These are phyloP conservation scores for Athalia rosae DNA, from an alignment of 2,888 invertebrate species.

Conservation along the genomic window DNA sequence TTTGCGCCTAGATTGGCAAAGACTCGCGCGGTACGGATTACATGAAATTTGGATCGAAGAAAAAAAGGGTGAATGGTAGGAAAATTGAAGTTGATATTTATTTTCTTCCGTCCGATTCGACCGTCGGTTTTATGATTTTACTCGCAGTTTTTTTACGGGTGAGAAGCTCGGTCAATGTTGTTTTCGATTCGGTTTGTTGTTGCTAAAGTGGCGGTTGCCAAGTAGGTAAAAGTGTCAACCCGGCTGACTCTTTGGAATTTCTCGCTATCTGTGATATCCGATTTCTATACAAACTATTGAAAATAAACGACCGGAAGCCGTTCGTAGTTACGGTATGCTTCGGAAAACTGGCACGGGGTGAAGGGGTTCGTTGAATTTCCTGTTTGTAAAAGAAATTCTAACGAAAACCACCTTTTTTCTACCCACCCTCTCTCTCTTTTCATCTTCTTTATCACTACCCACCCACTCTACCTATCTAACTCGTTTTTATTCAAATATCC, in stretches of 20 bases:
- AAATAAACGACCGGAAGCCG: constrained; percentile 42
- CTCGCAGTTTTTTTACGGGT: too few species aligned
- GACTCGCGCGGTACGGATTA: too few species aligned
- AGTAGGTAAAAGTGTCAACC: background rate
- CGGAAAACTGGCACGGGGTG: background rate
- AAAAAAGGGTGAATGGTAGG: background rate
- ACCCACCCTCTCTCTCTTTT: background rate
- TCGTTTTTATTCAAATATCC: constrained; percentile 16
- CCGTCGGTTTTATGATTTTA: too few species aligned
- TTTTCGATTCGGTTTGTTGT: constrained; percentile 9
- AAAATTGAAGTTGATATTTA: background rate
- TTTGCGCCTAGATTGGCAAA: too few species aligned
- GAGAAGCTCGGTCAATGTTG: too few species aligned
- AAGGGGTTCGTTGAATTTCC: constrained; percentile 38
- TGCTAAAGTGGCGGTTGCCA: background rate
- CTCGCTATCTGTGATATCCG: background rate
- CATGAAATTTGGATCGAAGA: too few species aligned
- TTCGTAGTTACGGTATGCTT: constrained; percentile 12
- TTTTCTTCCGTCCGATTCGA: background rate
- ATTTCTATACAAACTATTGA: constrained; percentile 34
- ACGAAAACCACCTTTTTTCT: constrained; percentile 9
- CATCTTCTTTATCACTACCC: background rate
- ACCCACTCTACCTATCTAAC: constrained; percentile 1
- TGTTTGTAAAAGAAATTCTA: constrained; percentile 25
- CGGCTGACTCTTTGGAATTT: constrained; percentile 32